These are phyloP conservation scores for Adoxophyes honmai DNA, from an alignment of 1,140 invertebrate genomes.

Conservation along the genomic window DNA sequence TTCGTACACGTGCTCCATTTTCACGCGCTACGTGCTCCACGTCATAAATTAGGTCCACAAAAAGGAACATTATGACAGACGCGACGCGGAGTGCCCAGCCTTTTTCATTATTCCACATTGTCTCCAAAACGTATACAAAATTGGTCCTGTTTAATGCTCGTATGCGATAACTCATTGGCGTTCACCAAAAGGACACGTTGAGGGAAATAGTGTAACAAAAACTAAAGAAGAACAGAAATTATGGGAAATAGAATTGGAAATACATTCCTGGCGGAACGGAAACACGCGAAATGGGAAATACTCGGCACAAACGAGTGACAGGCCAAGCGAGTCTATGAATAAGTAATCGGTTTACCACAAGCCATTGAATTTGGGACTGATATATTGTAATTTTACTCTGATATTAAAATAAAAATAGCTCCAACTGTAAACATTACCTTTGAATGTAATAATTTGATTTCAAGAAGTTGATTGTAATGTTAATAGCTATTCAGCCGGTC, in stretches of 20 bases:
- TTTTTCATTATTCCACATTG: not conserved
- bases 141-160: too few relatives aligned
- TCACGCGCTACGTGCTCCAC: not conserved
- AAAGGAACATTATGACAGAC: constrained; percentile 8
- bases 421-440: too few relatives aligned
- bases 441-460: too few relatives aligned
- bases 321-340: constrained; percentile 4
- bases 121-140: too few relatives aligned
- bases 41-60: constrained; percentile 13
- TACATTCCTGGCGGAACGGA: not conserved
- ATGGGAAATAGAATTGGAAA: not conserved
- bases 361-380: not conserved
- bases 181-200: too few relatives aligned
- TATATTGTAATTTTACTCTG: too few relatives aligned
- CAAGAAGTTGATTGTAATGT: too few relatives aligned
- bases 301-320: not conserved
- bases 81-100: not conserved
- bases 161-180: too few relatives aligned
- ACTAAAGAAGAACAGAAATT: not conserved
- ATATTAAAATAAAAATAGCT: too few relatives aligned
- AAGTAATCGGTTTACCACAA: constrained; percentile 6
- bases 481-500: too few relatives aligned
- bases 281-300: not conserved
- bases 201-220: not conserved
- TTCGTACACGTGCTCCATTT: constrained; percentile 7